phyloP scores from a whole-genome alignment of 2,888 invertebrate genomes.

The Epistrophe eligans region DNA sequence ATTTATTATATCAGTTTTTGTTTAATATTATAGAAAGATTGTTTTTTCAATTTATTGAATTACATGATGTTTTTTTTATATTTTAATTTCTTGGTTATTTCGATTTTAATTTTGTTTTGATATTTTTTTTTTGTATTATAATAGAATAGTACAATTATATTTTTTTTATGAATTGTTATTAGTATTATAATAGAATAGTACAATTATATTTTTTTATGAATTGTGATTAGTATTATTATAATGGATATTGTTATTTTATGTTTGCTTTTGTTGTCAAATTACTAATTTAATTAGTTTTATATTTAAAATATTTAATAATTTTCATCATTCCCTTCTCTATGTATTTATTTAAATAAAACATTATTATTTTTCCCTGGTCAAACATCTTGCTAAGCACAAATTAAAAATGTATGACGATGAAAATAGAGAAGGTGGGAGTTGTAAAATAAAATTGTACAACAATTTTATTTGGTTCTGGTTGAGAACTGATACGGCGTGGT shows the following conservation, averaged over 20 bases:
- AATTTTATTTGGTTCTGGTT: conserved; percentile 75
- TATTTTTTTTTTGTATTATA: conserved; percentile 30
- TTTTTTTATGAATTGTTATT: background rate
- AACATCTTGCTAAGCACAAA: background rate
- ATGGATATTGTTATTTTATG: conserved; percentile 3
- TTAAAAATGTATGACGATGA: background rate
- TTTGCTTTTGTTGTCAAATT: conserved; percentile 18
- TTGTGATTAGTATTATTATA: conserved; percentile 50
- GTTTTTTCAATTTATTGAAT: conserved; percentile 43
- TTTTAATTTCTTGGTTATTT: conserved; percentile 23
- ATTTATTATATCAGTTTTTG: conserved; percentile 47
- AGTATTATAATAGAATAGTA: conserved; percentile 45
- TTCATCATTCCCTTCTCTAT: conserved; percentile 1
- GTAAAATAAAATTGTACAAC: background rate
- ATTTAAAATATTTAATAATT: conserved; percentile 19
- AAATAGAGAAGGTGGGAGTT: conserved; percentile 21
- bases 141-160: conserved; percentile 40
- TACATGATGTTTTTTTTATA: conserved; percentile 32
- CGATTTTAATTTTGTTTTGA: background rate
- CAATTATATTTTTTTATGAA: conserved; percentile 11
- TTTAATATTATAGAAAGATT: conserved; percentile 43
- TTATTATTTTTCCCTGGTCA: background rate
- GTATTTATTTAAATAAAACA: background rate
- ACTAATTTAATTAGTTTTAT: background rate
- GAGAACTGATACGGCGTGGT: conserved; percentile 81